Evolutionary conservation across 2,888 invertebrate genomes (phyloP).

Genomic region (Hyppa rectilinea): DNA sequence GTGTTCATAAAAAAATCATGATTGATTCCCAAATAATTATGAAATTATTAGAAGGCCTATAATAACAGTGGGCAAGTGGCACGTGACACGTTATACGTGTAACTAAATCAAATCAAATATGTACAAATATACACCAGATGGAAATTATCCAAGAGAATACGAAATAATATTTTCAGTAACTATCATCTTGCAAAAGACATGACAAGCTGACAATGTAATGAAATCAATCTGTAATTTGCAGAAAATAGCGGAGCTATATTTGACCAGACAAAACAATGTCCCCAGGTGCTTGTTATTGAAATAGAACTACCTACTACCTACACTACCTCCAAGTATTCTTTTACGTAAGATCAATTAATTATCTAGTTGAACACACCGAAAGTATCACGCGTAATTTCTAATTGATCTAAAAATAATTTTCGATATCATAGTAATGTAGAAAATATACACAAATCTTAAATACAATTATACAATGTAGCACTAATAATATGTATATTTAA

Average conservation of each 20-base stretch:
- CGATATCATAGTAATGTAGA: too few species aligned
- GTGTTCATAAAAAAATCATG: not conserved
- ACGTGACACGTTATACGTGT: too few species aligned
- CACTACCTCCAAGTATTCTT: slow-evolving; percentile 1
- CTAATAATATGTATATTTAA: too few species aligned
- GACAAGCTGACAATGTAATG: slow-evolving; percentile 5
- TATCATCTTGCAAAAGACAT: slow-evolving; percentile 1
- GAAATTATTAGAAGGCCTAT: not conserved
- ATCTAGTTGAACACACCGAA: not conserved
- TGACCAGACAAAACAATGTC: slow-evolving; percentile 4
- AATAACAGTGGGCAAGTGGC: not conserved
- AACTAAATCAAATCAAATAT: not conserved
- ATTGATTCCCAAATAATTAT: not conserved
- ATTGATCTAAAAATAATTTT: slow-evolving; percentile 42
- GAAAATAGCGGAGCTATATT: slow-evolving; percentile 17
- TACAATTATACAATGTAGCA: too few species aligned
- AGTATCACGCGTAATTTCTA: slow-evolving; percentile 25
- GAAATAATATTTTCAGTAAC: slow-evolving; percentile 20
- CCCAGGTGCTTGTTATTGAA: slow-evolving; percentile 1
- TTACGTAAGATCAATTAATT: slow-evolving; percentile 24
- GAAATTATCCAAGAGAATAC: not conserved
- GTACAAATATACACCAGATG: not conserved
- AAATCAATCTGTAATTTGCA: not conserved
- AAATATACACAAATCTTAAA: too few species aligned
- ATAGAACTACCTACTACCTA: slow-evolving; percentile 3